phyloP scores from a whole-genome alignment of 1,140 invertebrate genomes.

The Melanaphis sacchari region DNA sequence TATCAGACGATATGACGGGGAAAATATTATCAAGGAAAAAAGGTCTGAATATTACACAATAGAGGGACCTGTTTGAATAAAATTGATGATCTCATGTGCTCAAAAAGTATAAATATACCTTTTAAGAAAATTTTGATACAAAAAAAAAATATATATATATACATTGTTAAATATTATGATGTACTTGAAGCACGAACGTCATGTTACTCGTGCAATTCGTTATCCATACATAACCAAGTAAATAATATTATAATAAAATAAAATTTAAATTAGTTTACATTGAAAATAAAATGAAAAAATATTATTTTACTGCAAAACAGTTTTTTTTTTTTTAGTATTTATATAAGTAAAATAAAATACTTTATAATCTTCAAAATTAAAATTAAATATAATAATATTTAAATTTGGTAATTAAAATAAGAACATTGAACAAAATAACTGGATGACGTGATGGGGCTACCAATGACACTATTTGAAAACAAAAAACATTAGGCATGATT shows the following conservation, averaged over 20 bases:
- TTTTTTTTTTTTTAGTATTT: no score
- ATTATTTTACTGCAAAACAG: neutral
- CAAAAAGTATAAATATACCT: constrained; percentile 1
- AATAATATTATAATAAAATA: neutral
- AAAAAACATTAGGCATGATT: neutral
- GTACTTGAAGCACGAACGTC: neutral
- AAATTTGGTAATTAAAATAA: no score
- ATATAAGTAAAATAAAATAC: neutral
- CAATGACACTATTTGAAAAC: no score
- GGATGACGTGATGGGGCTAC: neutral
- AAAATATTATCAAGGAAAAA: neutral
- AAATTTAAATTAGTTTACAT: neutral
- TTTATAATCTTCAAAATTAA: neutral
- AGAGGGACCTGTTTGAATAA: neutral
- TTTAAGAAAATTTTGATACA: neutral
- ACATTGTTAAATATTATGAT: neutral
- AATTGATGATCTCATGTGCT: neutral
- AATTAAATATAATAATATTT: no score
- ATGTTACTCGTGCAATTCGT: neutral
- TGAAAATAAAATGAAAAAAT: neutral
- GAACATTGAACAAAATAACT: no score
- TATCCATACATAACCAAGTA: neutral
- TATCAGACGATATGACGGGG: neutral
- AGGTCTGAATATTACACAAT: neutral
- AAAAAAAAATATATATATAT: no score